Evolutionary conservation across 2,113 vertebrate species (phyloP).

Genomic region (Haplotaxodon microlepis): DNA sequence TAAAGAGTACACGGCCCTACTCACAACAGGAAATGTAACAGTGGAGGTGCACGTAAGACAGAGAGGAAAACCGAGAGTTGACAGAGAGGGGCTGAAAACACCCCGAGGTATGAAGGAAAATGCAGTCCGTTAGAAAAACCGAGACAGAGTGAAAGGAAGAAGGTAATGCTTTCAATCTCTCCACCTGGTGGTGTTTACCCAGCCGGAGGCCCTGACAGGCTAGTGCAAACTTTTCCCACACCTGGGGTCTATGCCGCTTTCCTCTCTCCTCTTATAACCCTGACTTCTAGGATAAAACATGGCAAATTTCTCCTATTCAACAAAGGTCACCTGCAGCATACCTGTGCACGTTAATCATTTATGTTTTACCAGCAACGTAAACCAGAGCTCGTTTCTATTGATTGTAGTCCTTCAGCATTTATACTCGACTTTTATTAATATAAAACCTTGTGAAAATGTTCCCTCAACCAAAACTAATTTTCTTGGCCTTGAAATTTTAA

Average conservation of each 20-base stretch:
- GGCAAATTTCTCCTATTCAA: not conserved
- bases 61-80: not conserved
- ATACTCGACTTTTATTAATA: not conserved
- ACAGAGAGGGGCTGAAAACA: not conserved
- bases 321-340: not conserved
- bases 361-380: not conserved
- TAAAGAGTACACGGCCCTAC: not conserved
- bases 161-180: not conserved
- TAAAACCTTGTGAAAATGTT: not conserved
- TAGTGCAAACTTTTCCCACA: not conserved
- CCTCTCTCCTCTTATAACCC: not conserved
- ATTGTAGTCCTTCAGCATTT: not conserved
- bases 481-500: not conserved
- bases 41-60: not conserved
- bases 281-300: not conserved
- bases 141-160: not conserved
- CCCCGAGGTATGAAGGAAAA: not conserved
- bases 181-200: not conserved
- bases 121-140: not conserved
- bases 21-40: not conserved
- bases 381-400: not conserved
- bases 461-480: not conserved
- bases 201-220: not conserved
- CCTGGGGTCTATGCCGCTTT: not conserved
- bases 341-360: constrained; percentile 15